Percentiles rank a stretch among this genome's conserved stretches.
These are phyloP conservation scores for Marcusenius ussheri DNA, from an alignment of 2,113 vertebrate species.

Conservation along the genomic window DNA sequence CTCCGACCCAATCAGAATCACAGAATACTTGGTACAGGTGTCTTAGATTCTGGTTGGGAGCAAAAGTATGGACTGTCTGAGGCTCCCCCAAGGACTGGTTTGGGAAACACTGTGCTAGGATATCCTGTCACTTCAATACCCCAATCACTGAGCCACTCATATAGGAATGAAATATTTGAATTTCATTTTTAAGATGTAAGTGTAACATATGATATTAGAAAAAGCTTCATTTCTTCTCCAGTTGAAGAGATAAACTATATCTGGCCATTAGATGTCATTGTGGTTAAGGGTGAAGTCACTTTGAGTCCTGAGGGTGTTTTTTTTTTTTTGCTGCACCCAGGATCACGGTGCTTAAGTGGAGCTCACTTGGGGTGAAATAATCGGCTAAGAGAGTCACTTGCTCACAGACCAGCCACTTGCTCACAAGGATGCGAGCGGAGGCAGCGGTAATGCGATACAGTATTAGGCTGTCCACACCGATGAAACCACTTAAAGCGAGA, in stretches of 20 bases:
- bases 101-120: neutral
- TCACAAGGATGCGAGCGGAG: neutral
- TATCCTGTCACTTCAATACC: neutral
- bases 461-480: neutral
- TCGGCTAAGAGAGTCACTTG: neutral
- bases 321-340: neutral
- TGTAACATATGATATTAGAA: neutral
- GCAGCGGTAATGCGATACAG: neutral
- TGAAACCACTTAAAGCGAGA: neutral
- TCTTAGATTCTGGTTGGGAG: neutral
- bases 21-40: neutral
- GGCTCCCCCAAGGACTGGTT: neutral
- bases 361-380: neutral
- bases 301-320: neutral
- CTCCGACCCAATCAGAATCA: neutral
- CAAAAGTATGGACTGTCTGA: neutral
- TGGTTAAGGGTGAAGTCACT: neutral
- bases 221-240: neutral
- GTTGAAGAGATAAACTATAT: neutral
- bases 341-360: neutral
- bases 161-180: neutral
- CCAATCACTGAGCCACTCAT: neutral
- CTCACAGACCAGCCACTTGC: neutral
- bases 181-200: neutral
- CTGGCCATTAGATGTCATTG: neutral